Conservation (phyloP, 2,888 invertebrate genomes). For the Sinohyriopsis cumingii region DNA sequence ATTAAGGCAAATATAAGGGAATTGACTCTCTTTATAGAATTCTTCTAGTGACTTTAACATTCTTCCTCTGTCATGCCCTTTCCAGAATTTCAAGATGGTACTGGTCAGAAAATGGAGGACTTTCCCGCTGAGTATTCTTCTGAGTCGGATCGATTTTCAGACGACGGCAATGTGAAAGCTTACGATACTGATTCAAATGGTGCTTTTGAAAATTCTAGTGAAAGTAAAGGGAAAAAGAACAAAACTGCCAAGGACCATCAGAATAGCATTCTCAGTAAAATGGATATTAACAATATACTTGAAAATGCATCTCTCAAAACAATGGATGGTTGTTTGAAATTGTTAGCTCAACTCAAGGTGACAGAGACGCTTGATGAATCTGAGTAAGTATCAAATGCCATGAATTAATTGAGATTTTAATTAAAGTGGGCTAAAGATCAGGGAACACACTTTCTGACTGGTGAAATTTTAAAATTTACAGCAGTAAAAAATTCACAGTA, state of each 20-base stretch:
- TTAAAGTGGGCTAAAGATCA: background rate
- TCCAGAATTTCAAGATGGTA: too few relatives aligned
- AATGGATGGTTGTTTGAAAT: constrained; percentile 63
- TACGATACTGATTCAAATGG: background rate
- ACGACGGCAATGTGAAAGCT: background rate
- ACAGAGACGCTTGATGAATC: constrained; percentile 60
- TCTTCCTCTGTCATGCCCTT: too few relatives aligned
- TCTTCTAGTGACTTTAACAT: too few relatives aligned
- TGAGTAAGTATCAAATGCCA: constrained; percentile 56
- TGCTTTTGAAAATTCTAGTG: background rate
- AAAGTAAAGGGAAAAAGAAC: constrained; percentile 6
- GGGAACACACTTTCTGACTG: too few relatives aligned
- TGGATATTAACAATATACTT: constrained; percentile 51
- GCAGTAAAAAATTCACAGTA: background rate
- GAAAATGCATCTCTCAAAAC: constrained; percentile 54
- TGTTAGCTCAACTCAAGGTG: constrained; percentile 62
- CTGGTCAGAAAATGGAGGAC: too few relatives aligned
- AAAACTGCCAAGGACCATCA: constrained; percentile 14
- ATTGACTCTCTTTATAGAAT: too few relatives aligned
- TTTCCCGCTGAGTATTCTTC: too few relatives aligned
- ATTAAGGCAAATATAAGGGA: too few relatives aligned
- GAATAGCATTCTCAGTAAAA: constrained; percentile 28
- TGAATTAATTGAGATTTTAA: too few relatives aligned
- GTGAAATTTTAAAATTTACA: too few relatives aligned
- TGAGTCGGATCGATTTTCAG: too few relatives aligned